Evolutionary conservation across 2,888 invertebrate species (phyloP), one percentile per base, ranked within the genome.

Genomic region (Chymomyza fuscimana): DNA sequence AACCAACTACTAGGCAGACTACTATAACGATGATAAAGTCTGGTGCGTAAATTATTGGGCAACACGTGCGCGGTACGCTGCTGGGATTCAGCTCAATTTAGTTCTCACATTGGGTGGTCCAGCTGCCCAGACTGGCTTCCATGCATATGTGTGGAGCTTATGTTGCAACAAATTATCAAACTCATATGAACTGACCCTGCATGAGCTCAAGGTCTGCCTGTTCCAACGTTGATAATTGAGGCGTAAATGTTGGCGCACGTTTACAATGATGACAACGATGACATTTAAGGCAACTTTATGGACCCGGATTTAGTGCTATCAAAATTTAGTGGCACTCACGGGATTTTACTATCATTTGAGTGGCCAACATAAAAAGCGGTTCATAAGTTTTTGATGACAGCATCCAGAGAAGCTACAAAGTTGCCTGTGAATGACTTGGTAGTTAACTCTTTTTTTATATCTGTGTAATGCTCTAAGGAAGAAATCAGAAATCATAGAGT

Each of bases 1-100:
- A 40, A 40, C 12, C 10, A 46, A 46, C 40, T 46, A 46, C 32
- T 32, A 25, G 25, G 7, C 32, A 32, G 5, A 32, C 5, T 46
- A 46, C 10, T 46, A 1, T 15, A 4, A 12, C 40, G 12, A 4
- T 12, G 88, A 88, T 88, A 87, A 89, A 84, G 70, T 86, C 72
- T 73, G 64, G 72, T 40, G 86, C 86, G 73, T 91, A 91, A 91
- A 91, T 90, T 90, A 90, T 91, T 90, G 91, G 89, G 77, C 82
- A 81, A 79, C 90, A 90, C 90, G 90, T 90, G 91, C 72, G 71
- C 63, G 64, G 71, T 65, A 73, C 72, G 77, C 72, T 70, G 79
- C 50, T 69, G 68, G 62, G 61, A 58, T 68, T 63, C 51, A 63
- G 32, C 63, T 60, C 12, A 63, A 58, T 71, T 68, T 79, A 64